Evolutionary conservation across 2,797 vertebrate species (phyloP).

Genomic region (Pempheris klunzingeri): DNA sequence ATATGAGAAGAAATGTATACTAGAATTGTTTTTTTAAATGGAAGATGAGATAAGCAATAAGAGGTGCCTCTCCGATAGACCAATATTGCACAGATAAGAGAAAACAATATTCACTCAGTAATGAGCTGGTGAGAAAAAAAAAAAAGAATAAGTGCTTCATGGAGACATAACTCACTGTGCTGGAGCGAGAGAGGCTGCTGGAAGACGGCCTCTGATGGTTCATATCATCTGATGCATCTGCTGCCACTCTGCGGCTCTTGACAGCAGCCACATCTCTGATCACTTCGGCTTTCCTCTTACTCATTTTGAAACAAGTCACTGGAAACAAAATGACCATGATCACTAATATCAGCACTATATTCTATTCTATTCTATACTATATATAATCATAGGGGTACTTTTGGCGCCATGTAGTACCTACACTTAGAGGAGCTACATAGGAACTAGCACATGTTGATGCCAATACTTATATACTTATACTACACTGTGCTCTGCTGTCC

Average conservation of each 20-base stretch:
- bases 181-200: not conserved
- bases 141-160: not conserved
- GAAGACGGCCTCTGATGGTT: slow-evolving; percentile 5
- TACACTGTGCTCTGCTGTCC: too few relatives aligned
- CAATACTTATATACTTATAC: too few relatives aligned
- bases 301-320: slow-evolving; percentile 63
- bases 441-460: too few relatives aligned
- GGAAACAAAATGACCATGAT: slow-evolving; percentile 11
- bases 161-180: slow-evolving; percentile 32
- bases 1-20: too few relatives aligned
- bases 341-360: not conserved
- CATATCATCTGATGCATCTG: slow-evolving; percentile 11
- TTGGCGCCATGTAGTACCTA: too few relatives aligned
- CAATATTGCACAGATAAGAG: too few relatives aligned
- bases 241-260: slow-evolving; percentile 40
- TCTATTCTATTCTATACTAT: too few relatives aligned
- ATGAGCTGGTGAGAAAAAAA: not conserved
- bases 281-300: slow-evolving; percentile 56
- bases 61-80: too few relatives aligned
- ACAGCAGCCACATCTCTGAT: slow-evolving; percentile 20
- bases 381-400: too few relatives aligned
- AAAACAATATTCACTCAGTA: not conserved
- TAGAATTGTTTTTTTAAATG: too few relatives aligned
- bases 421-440: too few relatives aligned
- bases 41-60: too few relatives aligned